Conservation (phyloP, 2,797 vertebrate genomes). For the Hydrocynus forskahlii region DNA sequence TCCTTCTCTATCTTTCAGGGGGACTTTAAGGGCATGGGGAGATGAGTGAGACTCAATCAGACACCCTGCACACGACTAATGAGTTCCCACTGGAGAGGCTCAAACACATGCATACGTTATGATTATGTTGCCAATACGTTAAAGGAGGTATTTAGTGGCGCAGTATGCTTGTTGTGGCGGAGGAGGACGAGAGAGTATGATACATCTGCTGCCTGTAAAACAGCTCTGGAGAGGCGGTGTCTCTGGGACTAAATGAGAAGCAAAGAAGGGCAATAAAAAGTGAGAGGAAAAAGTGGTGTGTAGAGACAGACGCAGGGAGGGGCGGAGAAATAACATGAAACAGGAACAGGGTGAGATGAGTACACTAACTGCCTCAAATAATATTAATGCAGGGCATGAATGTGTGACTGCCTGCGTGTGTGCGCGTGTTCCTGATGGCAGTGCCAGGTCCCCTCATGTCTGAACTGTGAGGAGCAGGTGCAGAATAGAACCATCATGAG, state of each 20-base stretch:
- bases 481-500: slow-evolving; percentile 53
- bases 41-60: slow-evolving; percentile 61
- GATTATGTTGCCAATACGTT: slow-evolving; percentile 56
- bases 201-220: slow-evolving; percentile 40
- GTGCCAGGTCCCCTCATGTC: slow-evolving; percentile 52
- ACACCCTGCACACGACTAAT: slow-evolving; percentile 72
- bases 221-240: slow-evolving; percentile 28
- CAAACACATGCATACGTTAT: slow-evolving; percentile 52
- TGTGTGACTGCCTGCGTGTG: slow-evolving; percentile 24
- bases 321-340: slow-evolving; percentile 9
- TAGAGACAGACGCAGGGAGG: slow-evolving; percentile 45
- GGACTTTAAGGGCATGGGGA: slow-evolving; percentile 56
- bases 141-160: slow-evolving; percentile 37
- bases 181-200: slow-evolving; percentile 35
- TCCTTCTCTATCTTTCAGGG: slow-evolving; percentile 38
- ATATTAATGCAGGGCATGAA: background rate
- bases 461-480: slow-evolving; percentile 64
- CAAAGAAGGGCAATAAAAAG: background rate
- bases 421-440: slow-evolving; percentile 34
- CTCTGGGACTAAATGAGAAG: background rate
- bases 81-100: slow-evolving; percentile 77
- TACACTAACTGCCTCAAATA: slow-evolving; percentile 19
- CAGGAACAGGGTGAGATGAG: slow-evolving; percentile 15
- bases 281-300: slow-evolving; percentile 15
- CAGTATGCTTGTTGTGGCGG: slow-evolving; percentile 27